Conservation (phyloP, 2,888 invertebrate species). For the Lasioglossum calceatum region DNA sequence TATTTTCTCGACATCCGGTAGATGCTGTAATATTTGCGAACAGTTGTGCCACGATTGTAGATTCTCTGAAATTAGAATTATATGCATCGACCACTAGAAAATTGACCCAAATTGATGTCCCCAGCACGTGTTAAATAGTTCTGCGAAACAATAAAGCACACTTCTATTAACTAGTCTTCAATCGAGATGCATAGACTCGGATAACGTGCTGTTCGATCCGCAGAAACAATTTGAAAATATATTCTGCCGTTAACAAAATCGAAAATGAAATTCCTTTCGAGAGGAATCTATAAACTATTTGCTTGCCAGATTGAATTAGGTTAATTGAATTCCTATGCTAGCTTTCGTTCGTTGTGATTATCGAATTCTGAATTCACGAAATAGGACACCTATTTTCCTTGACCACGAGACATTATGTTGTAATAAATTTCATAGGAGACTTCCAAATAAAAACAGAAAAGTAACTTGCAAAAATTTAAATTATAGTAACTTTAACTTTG, state of each 20-base stretch:
- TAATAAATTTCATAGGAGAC: too few relatives aligned
- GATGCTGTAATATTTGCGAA: neutral
- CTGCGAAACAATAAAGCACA: constrained; percentile 15
- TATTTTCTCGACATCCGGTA: neutral
- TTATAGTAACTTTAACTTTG: neutral
- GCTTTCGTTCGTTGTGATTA: neutral
- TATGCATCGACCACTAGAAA: constrained; percentile 18
- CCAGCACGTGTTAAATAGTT: constrained; percentile 16
- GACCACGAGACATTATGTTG: neutral
- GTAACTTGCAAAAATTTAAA: neutral
- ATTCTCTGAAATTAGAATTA: constrained; percentile 10
- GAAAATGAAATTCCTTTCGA: neutral
- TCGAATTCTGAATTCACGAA: neutral
- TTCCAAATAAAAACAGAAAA: too few relatives aligned
- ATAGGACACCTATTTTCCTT: neutral
- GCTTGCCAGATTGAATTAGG: neutral
- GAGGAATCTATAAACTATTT: neutral
- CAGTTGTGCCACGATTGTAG: neutral
- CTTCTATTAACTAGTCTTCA: constrained; percentile 15
- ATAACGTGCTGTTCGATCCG: neutral
- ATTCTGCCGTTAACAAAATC: neutral
- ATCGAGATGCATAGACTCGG: neutral
- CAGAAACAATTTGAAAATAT: neutral
- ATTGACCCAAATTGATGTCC: constrained; percentile 17
- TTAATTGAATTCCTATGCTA: neutral